phyloP scores from a whole-genome alignment of 2,888 invertebrate species.

The Euspilapteryx auroguttella region DNA sequence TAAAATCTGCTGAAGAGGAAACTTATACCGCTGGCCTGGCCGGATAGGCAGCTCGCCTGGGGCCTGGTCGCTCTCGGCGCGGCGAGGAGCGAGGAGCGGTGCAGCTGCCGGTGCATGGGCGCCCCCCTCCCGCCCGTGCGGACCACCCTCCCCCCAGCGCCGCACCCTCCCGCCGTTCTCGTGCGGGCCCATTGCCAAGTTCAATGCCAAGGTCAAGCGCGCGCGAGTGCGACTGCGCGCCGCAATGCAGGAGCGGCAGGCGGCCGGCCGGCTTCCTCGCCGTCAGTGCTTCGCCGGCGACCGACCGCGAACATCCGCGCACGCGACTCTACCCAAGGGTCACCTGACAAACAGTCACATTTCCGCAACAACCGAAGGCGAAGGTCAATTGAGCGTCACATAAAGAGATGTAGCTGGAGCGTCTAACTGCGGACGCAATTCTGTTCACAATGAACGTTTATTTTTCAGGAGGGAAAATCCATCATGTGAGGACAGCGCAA shows the following conservation, averaged over 20 bases:
- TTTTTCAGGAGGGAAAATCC: no score
- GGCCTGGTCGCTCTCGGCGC: no score
- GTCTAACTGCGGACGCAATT: no score
- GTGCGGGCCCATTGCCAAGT: slow-evolving; percentile 67
- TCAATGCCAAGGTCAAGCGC: slow-evolving; percentile 81
- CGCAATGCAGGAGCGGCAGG: slow-evolving; percentile 67
- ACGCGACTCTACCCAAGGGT: slow-evolving; percentile 1
- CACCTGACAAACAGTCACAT: background rate
- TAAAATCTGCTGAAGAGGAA: no score
- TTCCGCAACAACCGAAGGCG: background rate
- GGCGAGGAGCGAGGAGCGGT: slow-evolving; percentile 39
- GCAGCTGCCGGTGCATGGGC: slow-evolving; percentile 50
- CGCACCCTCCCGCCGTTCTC: slow-evolving; percentile 18
- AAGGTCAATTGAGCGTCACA: no score
- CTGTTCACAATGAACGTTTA: no score
- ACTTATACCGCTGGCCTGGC: no score
- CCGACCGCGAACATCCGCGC: slow-evolving; percentile 36
- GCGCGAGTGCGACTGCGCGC: slow-evolving; percentile 66
- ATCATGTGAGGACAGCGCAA: no score
- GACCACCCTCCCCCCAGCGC: slow-evolving; percentile 11
- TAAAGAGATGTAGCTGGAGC: no score
- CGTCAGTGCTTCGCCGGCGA: slow-evolving; percentile 48
- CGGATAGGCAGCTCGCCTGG: no score
- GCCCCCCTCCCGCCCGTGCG: slow-evolving; percentile 17
- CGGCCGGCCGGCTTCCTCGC: slow-evolving; percentile 28